phyloP scores from a whole-genome alignment of 2,888 invertebrate genomes.

The Drosophila pseudotakahashii region DNA sequence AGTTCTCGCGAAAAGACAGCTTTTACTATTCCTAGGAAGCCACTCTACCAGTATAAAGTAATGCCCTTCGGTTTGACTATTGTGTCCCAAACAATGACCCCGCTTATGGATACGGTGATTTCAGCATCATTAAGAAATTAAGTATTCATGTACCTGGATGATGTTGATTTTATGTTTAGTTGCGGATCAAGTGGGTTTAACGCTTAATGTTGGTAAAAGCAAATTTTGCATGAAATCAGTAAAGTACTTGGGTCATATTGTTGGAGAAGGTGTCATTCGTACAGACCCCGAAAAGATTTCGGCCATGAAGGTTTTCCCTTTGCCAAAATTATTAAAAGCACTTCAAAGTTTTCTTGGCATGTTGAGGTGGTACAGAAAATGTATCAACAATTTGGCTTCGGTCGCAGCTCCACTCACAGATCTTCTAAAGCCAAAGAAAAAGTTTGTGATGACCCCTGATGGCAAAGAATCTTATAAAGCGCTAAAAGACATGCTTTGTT shows the following conservation, averaged over 20 bases:
- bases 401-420: no score
- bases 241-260: neutral
- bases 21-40: neutral
- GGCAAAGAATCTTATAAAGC: neutral
- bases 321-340: neutral
- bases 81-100: neutral
- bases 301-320: neutral
- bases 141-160: neutral
- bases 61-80: neutral
- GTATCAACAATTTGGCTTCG: no score
- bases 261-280: neutral
- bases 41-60: neutral
- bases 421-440: neutral
- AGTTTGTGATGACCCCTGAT: neutral
- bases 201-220: neutral
- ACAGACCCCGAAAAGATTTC: neutral
- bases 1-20: constrained; percentile 2
- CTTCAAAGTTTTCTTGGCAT: neutral
- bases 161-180: neutral
- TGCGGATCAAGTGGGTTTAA: neutral
- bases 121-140: neutral
- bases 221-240: neutral
- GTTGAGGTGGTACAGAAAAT: neutral
- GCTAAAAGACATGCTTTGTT: no score
- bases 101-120: neutral